Evolutionary conservation across 2,113 vertebrate species (phyloP).

Genomic region (Actenoides lindsayi): DNA sequence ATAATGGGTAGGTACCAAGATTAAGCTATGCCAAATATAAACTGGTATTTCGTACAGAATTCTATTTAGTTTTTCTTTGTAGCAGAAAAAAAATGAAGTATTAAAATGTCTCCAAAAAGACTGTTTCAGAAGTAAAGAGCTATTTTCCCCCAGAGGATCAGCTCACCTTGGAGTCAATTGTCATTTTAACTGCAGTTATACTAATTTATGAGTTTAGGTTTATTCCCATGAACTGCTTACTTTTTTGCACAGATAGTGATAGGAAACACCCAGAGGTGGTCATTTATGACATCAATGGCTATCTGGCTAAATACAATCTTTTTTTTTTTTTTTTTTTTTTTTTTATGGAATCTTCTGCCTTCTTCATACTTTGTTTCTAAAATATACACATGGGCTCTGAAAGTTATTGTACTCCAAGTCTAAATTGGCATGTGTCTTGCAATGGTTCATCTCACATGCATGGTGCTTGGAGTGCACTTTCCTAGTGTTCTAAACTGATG

Average conservation of each 20-base stretch:
- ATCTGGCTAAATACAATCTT: not conserved
- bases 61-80: not conserved
- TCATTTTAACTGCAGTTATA: not conserved
- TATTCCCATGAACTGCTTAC: not conserved
- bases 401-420: not conserved
- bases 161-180: not conserved
- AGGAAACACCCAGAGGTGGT: not conserved
- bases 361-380: not conserved
- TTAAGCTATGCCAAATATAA: not conserved
- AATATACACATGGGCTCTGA: not conserved
- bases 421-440: not conserved
- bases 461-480: not conserved
- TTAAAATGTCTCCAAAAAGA: not conserved
- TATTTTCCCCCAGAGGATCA: not conserved
- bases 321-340: not conserved
- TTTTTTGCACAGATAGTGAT: not conserved
- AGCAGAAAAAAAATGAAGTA: not conserved
- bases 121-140: not conserved
- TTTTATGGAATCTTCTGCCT: not conserved
- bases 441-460: not conserved
- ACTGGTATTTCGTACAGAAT: not conserved
- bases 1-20: conserved; percentile 17
- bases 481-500: not conserved
- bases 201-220: not conserved
- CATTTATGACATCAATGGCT: not conserved